Percentiles rank a stretch among this genome's conserved stretches.
Conservation (phyloP, 37 sponge, comb jelly and placozoan species). For the Cladorhizidae sp. region DNA sequence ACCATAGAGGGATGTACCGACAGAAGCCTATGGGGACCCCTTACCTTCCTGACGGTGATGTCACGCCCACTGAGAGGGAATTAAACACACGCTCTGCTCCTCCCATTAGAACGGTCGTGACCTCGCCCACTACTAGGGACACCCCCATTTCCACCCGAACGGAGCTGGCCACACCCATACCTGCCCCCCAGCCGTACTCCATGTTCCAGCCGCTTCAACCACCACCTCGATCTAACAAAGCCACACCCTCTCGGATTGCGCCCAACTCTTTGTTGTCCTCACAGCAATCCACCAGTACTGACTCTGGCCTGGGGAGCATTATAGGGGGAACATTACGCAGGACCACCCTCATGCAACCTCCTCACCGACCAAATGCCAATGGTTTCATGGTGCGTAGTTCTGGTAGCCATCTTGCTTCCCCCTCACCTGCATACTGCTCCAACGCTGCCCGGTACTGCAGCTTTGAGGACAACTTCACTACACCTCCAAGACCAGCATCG, state of each 20-base stretch:
- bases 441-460: neutral
- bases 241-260: neutral
- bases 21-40: too few species aligned
- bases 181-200: neutral
- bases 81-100: neutral
- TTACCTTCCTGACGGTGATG: too few species aligned
- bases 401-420: neutral
- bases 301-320: constrained; percentile 3
- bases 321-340: neutral
- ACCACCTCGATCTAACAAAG: neutral
- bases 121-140: too few species aligned
- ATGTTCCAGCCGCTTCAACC: neutral
- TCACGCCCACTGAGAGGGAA: neutral
- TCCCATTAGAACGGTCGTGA: neutral
- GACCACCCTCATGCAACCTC: neutral
- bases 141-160: neutral
- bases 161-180: neutral
- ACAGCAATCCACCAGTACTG: neutral
- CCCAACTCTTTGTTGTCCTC: neutral
- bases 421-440: too few species aligned
- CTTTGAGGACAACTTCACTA: constrained; percentile 41
- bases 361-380: neutral
- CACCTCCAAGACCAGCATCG: neutral
- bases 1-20: too few species aligned
- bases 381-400: constrained; percentile 10